Evolutionary conservation across 30 jellyfish, hydroid and myxozoan species (phyloP).

Genomic region (Turritopsis rubra): DNA sequence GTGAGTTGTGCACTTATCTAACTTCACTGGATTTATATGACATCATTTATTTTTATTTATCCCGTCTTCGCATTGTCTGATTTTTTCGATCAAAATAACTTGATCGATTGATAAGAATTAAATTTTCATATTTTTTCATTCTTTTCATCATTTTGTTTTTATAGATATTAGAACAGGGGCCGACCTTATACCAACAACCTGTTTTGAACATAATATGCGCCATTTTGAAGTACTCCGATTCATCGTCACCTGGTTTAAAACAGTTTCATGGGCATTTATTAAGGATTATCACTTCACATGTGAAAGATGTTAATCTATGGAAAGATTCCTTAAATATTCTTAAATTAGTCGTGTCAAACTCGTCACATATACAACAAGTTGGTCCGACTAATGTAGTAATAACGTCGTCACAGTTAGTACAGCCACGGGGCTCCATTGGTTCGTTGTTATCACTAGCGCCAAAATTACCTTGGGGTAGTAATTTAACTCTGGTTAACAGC

Average conservation of each 20-base stretch:
- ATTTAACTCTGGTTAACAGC: constrained; percentile 71
- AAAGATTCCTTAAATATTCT: constrained; percentile 84
- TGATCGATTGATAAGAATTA: not conserved
- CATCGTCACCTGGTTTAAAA: constrained; percentile 90
- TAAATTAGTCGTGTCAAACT: constrained; percentile 91
- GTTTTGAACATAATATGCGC: constrained; percentile 92
- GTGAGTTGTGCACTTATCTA: constrained; percentile 30
- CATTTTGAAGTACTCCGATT: constrained; percentile 87
- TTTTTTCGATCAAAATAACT: not conserved
- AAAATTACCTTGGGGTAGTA: constrained; percentile 86
- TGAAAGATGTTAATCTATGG: constrained; percentile 97
- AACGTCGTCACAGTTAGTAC: constrained; percentile 76
- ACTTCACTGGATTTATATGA: not conserved
- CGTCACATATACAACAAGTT: constrained; percentile 92
- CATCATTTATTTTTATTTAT: no score
- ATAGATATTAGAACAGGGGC: constrained; percentile 97
- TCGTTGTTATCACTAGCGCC: constrained; percentile 86
- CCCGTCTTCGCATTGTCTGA: no score
- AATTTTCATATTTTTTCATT: not conserved
- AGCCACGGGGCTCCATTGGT: constrained; percentile 93
- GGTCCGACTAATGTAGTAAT: constrained; percentile 39
- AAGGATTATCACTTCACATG: constrained; percentile 94
- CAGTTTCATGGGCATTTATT: constrained; percentile 89
- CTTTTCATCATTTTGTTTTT: not conserved
- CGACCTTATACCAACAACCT: constrained; percentile 81